Base-by-base conservation (phyloP, 2,888 invertebrate species). In the Esperia sulphurella region DNA sequence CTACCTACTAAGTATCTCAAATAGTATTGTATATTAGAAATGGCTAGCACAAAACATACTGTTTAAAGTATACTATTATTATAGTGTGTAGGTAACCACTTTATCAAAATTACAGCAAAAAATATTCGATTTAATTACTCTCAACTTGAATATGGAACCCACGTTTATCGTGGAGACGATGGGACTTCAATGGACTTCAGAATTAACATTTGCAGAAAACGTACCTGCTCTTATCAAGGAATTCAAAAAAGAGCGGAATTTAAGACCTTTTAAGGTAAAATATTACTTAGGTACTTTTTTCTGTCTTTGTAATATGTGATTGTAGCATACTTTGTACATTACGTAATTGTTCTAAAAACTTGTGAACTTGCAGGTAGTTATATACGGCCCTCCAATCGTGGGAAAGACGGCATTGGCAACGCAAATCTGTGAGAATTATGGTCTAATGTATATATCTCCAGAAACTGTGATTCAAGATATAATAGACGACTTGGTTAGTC, bases 361-460 rank as follows among this genome's bases (percentile, higher is more conserved):
- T 29, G 14, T 31, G 9, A 31, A 43, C 37, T 44, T 8, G 21
- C 65, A 88, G 88, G 68, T 88, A 10, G 37, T 93, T 12, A 71
- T 94, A 1, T 91, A 93, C 55, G 94, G 94, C 1, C 93, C 94
- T 14, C 93, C 94, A 3, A 90, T 92, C 7, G 86, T 91, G 9
- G 94, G 94, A 14, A 94, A 94, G 76, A 92, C 93, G 0, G 83
- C 79, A 14, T 58, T 94, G 48, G 90, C 93, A 0, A 90, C 90
- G 57, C 79, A 77, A 52, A 79, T 94, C 44, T 89, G 90, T 45
- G 82, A 91, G 50, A 75, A 86, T 46, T 94, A 94, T 59, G 90
- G 91, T 4, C 73, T 92, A 1, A 57, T 84, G 41, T 92, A 93
- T 59, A 69, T 93, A 41, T 90, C 91, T 1, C 86, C 90, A 1